These are phyloP conservation scores for Tinea semifulvella DNA, from an alignment of 2,888 invertebrate genomes.

Conservation along the genomic window DNA sequence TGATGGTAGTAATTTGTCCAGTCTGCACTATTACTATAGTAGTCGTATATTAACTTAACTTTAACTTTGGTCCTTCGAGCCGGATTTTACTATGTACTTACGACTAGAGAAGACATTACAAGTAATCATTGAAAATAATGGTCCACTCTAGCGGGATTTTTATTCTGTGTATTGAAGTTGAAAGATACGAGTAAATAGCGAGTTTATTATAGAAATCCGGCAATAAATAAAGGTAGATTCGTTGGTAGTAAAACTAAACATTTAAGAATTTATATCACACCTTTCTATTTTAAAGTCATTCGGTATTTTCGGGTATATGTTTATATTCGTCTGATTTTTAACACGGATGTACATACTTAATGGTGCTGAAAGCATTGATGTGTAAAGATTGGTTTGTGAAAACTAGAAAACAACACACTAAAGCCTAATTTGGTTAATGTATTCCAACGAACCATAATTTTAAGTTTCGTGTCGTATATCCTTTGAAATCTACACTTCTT, in stretches of 20 bases:
- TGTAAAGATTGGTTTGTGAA: too few species aligned
- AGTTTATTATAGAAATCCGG: neutral
- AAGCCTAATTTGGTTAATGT: too few species aligned
- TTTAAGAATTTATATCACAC: conserved; percentile 2
- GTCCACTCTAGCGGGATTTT: too few species aligned
- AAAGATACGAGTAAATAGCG: conserved; percentile 3
- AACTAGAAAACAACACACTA: too few species aligned
- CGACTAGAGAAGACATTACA: too few species aligned
- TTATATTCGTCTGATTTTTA: conserved; percentile 7
- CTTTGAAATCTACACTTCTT: too few species aligned
- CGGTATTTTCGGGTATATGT: neutral
- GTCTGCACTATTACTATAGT: too few species aligned
- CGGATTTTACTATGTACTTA: neutral
- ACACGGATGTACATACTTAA: conserved; percentile 1
- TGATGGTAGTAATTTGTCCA: too few species aligned
- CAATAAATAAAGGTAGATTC: conserved; percentile 4
- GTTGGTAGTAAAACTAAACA: neutral
- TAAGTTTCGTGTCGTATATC: too few species aligned
- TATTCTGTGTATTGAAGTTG: neutral
- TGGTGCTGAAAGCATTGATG: neutral
- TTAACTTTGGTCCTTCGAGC: neutral
- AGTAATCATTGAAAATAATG: too few species aligned
- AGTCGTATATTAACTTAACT: neutral
- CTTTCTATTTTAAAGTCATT: neutral
- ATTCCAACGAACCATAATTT: too few species aligned